Percentiles rank a stretch among this genome's conserved stretches.
Evolutionary conservation across 2,888 invertebrate species (phyloP).

Genomic region (Aromia moschata): DNA sequence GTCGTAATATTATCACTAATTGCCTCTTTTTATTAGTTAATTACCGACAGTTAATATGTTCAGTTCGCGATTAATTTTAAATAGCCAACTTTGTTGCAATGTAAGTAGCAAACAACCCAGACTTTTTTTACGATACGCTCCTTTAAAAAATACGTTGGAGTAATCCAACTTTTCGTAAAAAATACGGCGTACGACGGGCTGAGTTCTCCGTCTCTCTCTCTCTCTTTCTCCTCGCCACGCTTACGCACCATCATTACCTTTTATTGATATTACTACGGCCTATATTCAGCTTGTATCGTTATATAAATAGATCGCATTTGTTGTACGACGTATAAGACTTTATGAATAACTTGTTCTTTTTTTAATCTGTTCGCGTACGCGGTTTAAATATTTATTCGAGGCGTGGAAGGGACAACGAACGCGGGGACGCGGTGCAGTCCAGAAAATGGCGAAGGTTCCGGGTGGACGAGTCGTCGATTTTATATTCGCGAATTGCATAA

Average conservation of each 20-base stretch:
- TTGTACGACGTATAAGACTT: not conserved
- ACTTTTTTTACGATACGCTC: too few relatives aligned
- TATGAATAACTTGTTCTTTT: not conserved
- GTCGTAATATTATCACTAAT: slow-evolving; percentile 15
- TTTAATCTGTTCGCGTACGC: not conserved
- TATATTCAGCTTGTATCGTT: not conserved
- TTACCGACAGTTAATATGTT: slow-evolving; percentile 37
- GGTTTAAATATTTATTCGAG: not conserved
- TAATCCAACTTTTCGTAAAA: too few relatives aligned
- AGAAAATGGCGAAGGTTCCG: slow-evolving; percentile 14
- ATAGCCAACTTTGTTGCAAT: too few relatives aligned
- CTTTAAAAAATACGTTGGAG: not conserved
- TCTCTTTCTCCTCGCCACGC: too few relatives aligned
- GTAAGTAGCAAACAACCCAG: too few relatives aligned
- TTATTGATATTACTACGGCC: slow-evolving; percentile 17
- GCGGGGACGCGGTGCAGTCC: too few relatives aligned
- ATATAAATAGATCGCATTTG: slow-evolving; percentile 10
- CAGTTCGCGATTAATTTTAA: slow-evolving; percentile 32
- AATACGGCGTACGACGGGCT: too few relatives aligned
- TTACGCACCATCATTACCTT: slow-evolving; percentile 5
- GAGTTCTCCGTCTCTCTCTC: slow-evolving; percentile 8
- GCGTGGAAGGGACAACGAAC: not conserved
- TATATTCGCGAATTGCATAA: too few relatives aligned
- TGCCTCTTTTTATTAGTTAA: slow-evolving; percentile 31
- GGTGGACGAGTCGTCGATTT: too few relatives aligned